Evolutionary conservation across 2,797 vertebrate species (phyloP), one percentile per base, ranked within the genome.

Genomic region (Epinephelus awoara): DNA sequence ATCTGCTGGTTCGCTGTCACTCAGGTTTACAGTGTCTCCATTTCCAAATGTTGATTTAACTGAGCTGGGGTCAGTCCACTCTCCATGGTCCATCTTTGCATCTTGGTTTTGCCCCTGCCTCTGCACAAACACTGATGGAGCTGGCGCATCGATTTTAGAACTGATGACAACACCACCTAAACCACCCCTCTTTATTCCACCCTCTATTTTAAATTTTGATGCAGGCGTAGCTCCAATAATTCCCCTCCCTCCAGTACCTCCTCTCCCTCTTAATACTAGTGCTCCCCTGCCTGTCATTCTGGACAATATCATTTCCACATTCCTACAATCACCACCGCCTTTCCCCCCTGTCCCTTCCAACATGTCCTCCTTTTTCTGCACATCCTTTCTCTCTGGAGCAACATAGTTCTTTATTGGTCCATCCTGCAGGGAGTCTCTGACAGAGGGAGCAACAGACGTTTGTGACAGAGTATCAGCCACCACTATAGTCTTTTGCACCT

Each of bases 11-110:
- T 88, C 89, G 0, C 87, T 77, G 83, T 89, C 90, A 3, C 84
- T 90, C 0, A 92, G 49, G 29, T 80, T 80, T 7, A 92, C 83
- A 0, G 83, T 86, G 51, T 92, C 88, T 64, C 90, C 90, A 8
- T 93, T 93, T 65, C 34, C 85, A 40, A 89, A 18, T 0, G 54
- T 21, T 40, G 68, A 63, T 54, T 72, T 75, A 54, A 64, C 69
- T 11, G 47, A 56, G 44, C 10, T 51, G 14, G 64, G 47, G 8
- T 73, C 62, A 10, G 42, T 44, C 25, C 78, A 75, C 57, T 75
- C 69, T 29, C 50, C 12, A 1, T 64, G 82, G 64, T 78, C 52
- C 23, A 75, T 46, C 46, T 83, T 72, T 46, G 27, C 56, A n/a
- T 75, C 44, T 34, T 65, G 80, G 9, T 67, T 81, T 29, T 55